These are phyloP conservation scores for Nephrocerus scutellatus DNA, from an alignment of 2,888 invertebrate species.

Conservation along the genomic window DNA sequence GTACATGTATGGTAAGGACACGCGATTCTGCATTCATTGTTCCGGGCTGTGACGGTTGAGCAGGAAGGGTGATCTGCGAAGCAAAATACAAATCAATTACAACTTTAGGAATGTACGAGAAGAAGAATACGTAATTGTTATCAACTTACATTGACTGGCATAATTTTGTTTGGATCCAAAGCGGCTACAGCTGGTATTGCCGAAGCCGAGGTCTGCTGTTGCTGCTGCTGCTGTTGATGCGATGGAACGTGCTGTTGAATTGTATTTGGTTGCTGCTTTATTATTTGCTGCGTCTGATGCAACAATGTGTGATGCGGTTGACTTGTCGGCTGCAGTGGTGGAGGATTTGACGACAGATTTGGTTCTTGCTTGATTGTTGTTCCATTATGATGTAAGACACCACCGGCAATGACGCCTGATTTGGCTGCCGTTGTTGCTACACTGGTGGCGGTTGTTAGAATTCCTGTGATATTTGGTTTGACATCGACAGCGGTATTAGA, in stretches of 20 bases:
- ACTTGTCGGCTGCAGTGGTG: constrained; percentile 36
- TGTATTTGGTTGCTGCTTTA: constrained; percentile 19
- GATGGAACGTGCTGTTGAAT: constrained; percentile 16
- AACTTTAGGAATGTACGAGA: not conserved
- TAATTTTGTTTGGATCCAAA: constrained; percentile 52
- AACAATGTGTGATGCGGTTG: constrained; percentile 27
- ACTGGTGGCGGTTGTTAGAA: constrained; percentile 17
- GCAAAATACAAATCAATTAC: constrained; percentile 1
- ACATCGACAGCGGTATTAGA: constrained; percentile 23
- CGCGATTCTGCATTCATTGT: constrained; percentile 61
- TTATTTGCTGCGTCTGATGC: constrained; percentile 32
- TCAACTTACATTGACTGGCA: constrained; percentile 52
- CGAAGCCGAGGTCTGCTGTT: constrained; percentile 29
- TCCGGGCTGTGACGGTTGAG: constrained; percentile 62
- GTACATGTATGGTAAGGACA: constrained; percentile 83
- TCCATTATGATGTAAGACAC: constrained; percentile 26
- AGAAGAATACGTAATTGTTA: too few relatives aligned
- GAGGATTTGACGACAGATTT: constrained; percentile 35
- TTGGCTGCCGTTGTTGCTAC: constrained; percentile 18
- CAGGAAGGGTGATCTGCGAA: constrained; percentile 68
- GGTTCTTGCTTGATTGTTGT: constrained; percentile 32
- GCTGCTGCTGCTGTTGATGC: constrained; percentile 28
- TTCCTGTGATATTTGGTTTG: constrained; percentile 30
- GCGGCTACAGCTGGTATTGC: constrained; percentile 47
- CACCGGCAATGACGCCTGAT: too few relatives aligned